A percentile compares a stretch with the other conserved stretches of the same genome.
These are phyloP conservation scores for Aldabrachelys gigantea DNA, from an alignment of 2,113 vertebrate species.

Conservation along the genomic window DNA sequence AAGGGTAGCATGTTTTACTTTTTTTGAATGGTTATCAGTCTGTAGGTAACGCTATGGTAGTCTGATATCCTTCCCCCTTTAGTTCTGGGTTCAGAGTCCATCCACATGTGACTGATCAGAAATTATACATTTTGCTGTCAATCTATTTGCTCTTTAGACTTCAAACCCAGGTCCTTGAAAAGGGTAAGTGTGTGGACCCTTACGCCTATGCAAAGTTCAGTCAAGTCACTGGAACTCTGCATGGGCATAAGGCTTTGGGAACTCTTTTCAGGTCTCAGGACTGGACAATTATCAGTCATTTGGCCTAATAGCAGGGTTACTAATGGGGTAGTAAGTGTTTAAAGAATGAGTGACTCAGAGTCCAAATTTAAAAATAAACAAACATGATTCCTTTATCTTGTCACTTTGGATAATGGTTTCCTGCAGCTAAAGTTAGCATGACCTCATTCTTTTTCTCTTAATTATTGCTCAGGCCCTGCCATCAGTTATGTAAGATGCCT, in stretches of 20 bases:
- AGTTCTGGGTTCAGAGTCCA: background rate
- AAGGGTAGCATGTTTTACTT: background rate
- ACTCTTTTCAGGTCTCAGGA: background rate
- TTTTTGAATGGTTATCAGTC: background rate
- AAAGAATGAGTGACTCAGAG: accelerated
- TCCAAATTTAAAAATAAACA: background rate
- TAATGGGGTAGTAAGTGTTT: background rate
- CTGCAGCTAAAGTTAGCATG: too few species aligned
- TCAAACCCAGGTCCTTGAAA: background rate
- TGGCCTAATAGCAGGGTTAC: background rate
- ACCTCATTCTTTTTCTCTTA: background rate
- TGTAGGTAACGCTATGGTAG: background rate
- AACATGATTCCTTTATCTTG: background rate
- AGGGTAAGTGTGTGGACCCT: background rate
- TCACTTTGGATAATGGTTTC: background rate
- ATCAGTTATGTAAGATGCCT: background rate
- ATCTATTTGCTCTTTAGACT: background rate
- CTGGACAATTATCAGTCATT: background rate
- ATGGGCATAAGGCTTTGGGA: background rate
- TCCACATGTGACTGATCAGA: background rate
- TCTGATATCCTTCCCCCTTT: too few species aligned
- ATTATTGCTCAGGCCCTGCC: background rate
- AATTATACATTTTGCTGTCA: background rate
- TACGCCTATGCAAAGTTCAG: background rate
- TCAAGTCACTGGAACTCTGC: background rate